Conservation (phyloP, 1,140 invertebrate species). For the Drosophila jambulina region DNA sequence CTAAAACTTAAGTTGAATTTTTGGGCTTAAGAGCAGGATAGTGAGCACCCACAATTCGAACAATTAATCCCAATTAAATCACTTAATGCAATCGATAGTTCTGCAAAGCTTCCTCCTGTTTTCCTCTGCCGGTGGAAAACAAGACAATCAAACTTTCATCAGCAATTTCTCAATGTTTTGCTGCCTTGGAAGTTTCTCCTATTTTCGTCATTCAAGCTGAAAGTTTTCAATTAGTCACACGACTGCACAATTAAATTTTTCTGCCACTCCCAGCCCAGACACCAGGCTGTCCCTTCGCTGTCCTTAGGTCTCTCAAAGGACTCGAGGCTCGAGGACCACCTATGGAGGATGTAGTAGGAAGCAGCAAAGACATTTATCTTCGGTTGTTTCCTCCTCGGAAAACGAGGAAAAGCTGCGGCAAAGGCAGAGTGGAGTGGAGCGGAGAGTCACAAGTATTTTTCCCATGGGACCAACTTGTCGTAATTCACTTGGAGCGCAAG, state of each 20-base stretch:
- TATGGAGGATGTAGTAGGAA: slow-evolving; percentile 17
- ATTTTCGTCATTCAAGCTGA: slow-evolving; percentile 63
- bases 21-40: too few relatives aligned
- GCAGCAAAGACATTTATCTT: slow-evolving; percentile 69
- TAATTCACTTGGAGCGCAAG: slow-evolving; percentile 75
- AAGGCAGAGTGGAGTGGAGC: not conserved
- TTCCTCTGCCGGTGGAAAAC: slow-evolving; percentile 12
- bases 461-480: slow-evolving; percentile 64
- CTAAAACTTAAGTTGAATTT: too few relatives aligned
- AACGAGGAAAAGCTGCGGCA: slow-evolving; percentile 30
- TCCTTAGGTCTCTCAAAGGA: slow-evolving; percentile 25
- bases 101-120: slow-evolving; percentile 6
- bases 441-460: slow-evolving; percentile 25
- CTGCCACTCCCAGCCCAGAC: slow-evolving; percentile 12
- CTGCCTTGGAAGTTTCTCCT: slow-evolving; percentile 46
- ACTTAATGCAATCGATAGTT: slow-evolving; percentile 42
- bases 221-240: slow-evolving; percentile 80
- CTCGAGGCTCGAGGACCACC: slow-evolving; percentile 19
- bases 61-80: slow-evolving; percentile 30
- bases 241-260: slow-evolving; percentile 78
- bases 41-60: not conserved
- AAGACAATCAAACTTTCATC: slow-evolving; percentile 57
- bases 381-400: slow-evolving; percentile 25
- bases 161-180: slow-evolving; percentile 38
- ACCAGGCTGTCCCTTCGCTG: slow-evolving; percentile 9